Conservation (phyloP, 2,797 vertebrate species). For the Leptoclinus maculatus region DNA sequence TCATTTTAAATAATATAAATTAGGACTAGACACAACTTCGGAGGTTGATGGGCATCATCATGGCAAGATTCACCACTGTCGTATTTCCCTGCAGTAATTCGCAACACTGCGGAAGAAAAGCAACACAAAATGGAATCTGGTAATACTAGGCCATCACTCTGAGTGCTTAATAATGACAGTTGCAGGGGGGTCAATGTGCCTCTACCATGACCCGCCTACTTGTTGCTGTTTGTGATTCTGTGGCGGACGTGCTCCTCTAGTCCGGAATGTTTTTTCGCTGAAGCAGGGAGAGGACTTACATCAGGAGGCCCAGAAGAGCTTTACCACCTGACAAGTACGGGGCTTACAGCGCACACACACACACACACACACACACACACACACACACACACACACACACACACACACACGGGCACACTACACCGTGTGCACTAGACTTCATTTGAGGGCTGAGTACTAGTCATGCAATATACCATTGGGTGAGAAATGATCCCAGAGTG, state of each 20-base stretch:
- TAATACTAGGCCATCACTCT: not conserved
- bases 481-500: conserved; percentile 62
- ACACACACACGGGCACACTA: not conserved
- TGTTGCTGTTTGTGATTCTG: conserved; percentile 7
- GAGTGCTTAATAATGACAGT: not conserved
- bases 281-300: conserved; percentile 23
- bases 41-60: not conserved
- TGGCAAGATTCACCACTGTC: not conserved
- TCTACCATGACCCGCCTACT: not conserved
- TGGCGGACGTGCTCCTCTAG: not conserved
- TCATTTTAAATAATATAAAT: not conserved
- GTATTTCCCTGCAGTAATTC: not conserved
- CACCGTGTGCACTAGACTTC: conserved; percentile 4
- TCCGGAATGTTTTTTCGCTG: conserved; percentile 14
- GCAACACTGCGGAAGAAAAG: not conserved
- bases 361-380: not conserved
- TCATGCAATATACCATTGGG: conserved; percentile 39
- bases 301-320: conserved; percentile 33
- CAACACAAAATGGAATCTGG: too few relatives aligned
- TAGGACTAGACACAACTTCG: not conserved
- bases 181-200: not conserved
- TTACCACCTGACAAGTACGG: conserved; percentile 37
- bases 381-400: conserved; percentile 5
- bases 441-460: conserved; percentile 33
- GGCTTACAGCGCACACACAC: conserved; percentile 4